Base-by-base conservation (phyloP, 2,113 vertebrate genomes). In the Panthera uncia region DNA sequence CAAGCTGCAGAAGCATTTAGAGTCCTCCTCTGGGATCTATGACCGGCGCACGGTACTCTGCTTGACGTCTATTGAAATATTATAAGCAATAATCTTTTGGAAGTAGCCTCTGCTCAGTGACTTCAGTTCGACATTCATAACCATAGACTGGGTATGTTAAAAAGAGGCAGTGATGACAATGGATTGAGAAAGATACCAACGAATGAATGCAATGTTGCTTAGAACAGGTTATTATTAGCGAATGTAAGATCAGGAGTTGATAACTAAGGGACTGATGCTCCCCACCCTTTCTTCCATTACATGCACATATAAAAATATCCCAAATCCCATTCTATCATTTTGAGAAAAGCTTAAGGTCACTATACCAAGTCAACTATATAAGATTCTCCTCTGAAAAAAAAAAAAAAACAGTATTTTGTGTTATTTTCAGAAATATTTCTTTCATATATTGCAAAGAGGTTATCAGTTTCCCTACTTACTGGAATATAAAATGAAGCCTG, bases 341-440 rank as follows among this genome's bases (percentile, higher is more conserved):
- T 79, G 45, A 81, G 76, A 52, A 71, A 87, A 91, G 74, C 13
- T 86, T 36, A 68, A 66, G 29, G 33, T 33, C 55, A 69, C 29
- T 16, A 41, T 45, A 69, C 50, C 57, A 71, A 90, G 25, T 71
- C 76, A 66, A 81, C 9, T 2, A 12, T 48, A 0, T 69, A 63
- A 69, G 18, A 84, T 1, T 74, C 36, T 69, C 57, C 74, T 89
- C 61, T 61, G 13, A 87, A 66, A 85, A 82, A 38, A 87, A 66
- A 66, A 85, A 82, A 38, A 8, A 63, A 93, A 33, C 12, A 91
- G 8, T 71, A 50, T 13, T 31, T 94, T 27, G 7, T 31, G 7
- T 80, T 81, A 91, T 63, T 79, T 93, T 78, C 76, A 94, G 27
- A 69, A 93, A 57, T 88, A 71, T 9, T 76, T 84, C 33, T 88